Evolutionary conservation across 2,113 vertebrate species (phyloP), one percentile per base, ranked within the genome.

Genomic region (Psittacara wagleri): DNA sequence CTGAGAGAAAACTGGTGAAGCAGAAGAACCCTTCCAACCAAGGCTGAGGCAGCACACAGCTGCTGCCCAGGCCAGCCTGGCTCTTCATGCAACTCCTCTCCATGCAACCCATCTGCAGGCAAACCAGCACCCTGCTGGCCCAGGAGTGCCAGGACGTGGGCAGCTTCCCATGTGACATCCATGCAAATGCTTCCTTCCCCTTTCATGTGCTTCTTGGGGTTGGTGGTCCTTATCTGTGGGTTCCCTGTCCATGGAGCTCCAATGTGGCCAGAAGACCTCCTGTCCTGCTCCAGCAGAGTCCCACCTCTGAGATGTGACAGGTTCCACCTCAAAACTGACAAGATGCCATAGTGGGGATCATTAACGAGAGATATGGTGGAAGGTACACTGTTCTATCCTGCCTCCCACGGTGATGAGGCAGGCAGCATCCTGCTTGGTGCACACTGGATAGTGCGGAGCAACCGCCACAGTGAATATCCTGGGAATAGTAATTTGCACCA

Each of bases 401-500:
- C 62, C 18, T 79, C 35, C 72, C 8, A 22, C 44, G 44, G 23
- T 2, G 25, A 54, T 1, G 8, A 39, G 49, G 39, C 9, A 8
- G 43, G 52, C 78, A 91, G 33, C 37, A 67, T 16, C 55, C 41
- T 39, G 41, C 51, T 13, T 19, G 52, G 17, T 1, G 7, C 31
- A 51, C 49, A 37, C 5, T 17, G 48, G 13, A 10, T 39, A 83
- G 81, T 3, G 3, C 14, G 19, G 23, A 33, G 52, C 52, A 55
- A 17, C 3, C 7, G 11, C 69, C 55, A n/a, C 49, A 39, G 46
- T 0, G 1, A 43, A 0, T 1, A 1, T 13, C 14, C 29, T 73
- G 70, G 29, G 25, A 85, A 14, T 1, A 17, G 35, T 1, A 33
- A 69, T 55, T n/a, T n/a, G 31, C 48, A 73, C 9, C 23, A 83